Conservation (phyloP, 2,113 vertebrate species). For the Oreocharis arfaki region DNA sequence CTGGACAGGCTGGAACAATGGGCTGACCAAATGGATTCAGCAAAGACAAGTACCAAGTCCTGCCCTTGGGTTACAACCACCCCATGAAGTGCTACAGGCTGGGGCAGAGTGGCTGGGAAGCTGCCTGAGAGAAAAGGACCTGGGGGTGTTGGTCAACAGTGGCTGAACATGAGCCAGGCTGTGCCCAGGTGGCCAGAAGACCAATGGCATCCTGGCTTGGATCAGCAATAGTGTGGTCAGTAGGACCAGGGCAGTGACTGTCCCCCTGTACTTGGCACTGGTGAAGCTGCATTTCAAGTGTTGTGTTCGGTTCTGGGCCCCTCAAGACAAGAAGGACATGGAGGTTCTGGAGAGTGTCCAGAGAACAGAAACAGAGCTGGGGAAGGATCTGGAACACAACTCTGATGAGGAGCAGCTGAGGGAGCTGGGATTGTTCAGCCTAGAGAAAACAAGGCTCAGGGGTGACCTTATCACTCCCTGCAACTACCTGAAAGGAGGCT, state of each 20-base stretch:
- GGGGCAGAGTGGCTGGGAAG: neutral
- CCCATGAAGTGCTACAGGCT: neutral
- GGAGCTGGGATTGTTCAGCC: neutral
- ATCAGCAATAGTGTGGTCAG: neutral
- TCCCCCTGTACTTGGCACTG: fast-evolving
- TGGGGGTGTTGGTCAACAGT: neutral
- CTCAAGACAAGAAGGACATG: neutral
- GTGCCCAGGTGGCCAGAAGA: neutral
- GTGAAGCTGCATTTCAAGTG: fast-evolving
- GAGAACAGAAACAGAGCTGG: fast-evolving
- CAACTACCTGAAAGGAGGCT: neutral
- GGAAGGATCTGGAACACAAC: neutral
- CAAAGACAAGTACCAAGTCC: neutral
- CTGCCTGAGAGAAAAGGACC: neutral
- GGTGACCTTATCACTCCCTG: neutral
- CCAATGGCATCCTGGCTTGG: neutral
- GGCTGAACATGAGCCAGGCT: neutral
- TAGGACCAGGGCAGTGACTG: neutral
- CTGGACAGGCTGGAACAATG: neutral
- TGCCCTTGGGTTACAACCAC: neutral
- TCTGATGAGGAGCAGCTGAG: neutral
- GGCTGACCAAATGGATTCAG: neutral
- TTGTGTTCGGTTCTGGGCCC: too few relatives aligned
- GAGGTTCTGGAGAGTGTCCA: fast-evolving
- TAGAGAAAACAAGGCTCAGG: neutral